Evolutionary conservation across 2,797 vertebrate genomes (phyloP), one percentile per base, ranked within the genome.

Genomic region (Microchirus variegatus): DNA sequence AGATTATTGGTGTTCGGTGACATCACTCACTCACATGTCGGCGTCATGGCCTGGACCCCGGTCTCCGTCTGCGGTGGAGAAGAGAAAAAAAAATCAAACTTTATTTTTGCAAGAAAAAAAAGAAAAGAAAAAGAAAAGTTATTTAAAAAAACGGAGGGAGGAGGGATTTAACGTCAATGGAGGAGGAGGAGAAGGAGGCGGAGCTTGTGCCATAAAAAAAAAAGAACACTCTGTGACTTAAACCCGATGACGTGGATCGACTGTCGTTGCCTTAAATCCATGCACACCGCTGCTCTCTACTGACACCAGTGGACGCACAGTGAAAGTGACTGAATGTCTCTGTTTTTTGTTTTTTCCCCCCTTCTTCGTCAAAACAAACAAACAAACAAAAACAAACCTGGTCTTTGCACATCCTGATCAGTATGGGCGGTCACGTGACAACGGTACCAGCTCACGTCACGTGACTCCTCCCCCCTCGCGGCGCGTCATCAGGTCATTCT

Each of bases 61-160:
- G 53, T 59, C 67, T 59, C 63, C 59, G 41, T 63, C 10, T 76
- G 77, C 67, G 69, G 80, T 66, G 61, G 85, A 63, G 14, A 16
- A 16, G n/a, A 53, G 69, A 80, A 16, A 16, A 11, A 53, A 68
- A 80, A 84, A 86, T 85, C 81, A 83, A 83, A 92, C 93, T 94
- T 94, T 95, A 94, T 96, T 97, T 96, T 96, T 95, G 83, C 93
- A 94, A 84, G 73, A 79, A 55, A 68, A 73, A 78, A 48, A 51
- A n/a, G n/a, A 22, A 22, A 22, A 22, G 22, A 22, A 22, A 22
- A 22, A 22, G 22, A 85, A 90, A 87, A 88, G 85, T 85, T 95
- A 93, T 94, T 96, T 94, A 94, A 94, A 92, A 90, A 78, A 22
- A 22, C 5, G 22, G 22, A 22, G 22, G 77, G 69, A 83, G 49